A percentile compares a stretch with the other conserved stretches of the same genome.
These are phyloP conservation scores for Samia ricini DNA, from an alignment of 1,140 invertebrate species.

Conservation along the genomic window DNA sequence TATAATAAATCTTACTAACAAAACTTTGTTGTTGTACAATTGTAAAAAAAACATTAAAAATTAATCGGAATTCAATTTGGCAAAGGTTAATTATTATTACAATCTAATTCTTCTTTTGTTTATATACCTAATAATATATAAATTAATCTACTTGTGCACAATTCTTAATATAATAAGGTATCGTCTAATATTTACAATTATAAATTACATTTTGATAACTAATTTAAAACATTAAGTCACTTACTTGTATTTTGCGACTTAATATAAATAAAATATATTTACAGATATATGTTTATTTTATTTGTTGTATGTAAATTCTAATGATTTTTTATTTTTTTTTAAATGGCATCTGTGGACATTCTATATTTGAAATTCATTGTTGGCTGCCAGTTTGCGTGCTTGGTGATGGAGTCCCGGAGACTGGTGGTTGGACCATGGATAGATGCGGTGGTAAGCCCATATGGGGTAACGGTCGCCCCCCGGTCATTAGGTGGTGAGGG, in stretches of 20 bases:
- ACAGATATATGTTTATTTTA: background rate
- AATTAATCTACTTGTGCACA: constrained; percentile 3
- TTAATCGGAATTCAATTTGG: background rate
- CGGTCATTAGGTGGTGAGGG: constrained; percentile 66
- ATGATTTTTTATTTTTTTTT: too few relatives aligned
- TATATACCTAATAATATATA: too few relatives aligned
- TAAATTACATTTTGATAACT: constrained; percentile 5
- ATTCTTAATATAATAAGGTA: background rate
- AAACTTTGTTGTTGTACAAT: background rate
- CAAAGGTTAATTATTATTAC: background rate
- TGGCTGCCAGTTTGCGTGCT: constrained; percentile 16
- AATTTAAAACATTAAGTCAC: background rate
- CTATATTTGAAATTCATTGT: constrained; percentile 11
- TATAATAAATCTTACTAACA: background rate
- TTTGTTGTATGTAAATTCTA: background rate
- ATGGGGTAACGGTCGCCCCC: constrained; percentile 53
- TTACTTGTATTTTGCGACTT: background rate
- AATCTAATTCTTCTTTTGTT: too few relatives aligned
- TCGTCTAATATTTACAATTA: constrained; percentile 3
- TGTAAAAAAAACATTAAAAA: background rate
- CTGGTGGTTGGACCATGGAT: constrained; percentile 59
- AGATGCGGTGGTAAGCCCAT: constrained; percentile 66
- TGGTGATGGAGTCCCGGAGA: constrained; percentile 58
- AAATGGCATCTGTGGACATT: background rate
- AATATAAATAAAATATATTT: background rate